Conservation (phyloP, 2,888 invertebrate species). For the Hirtodrosophila confusa region DNA sequence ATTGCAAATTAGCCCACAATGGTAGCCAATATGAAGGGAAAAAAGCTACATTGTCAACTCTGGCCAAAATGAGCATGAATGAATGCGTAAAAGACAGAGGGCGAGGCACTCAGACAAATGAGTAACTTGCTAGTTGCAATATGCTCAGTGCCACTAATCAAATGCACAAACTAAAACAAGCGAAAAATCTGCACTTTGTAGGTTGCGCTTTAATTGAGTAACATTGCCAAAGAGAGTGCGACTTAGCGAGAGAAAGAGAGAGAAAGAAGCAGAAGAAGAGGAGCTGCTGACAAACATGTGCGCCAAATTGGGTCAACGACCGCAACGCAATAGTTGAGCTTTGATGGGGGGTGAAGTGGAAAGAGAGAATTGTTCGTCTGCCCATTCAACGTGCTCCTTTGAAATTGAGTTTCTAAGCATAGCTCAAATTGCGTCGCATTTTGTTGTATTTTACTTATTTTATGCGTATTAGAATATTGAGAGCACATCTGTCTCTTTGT, state of each 20-base stretch:
- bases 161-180: slow-evolving; percentile 26
- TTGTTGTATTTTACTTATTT: slow-evolving; percentile 22
- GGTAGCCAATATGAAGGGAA: too few species aligned
- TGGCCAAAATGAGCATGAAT: slow-evolving; percentile 35
- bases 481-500: slow-evolving; percentile 19
- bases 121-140: slow-evolving; percentile 29
- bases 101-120: slow-evolving; percentile 34
- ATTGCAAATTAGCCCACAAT: too few species aligned
- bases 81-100: slow-evolving; percentile 56
- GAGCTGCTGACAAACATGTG: slow-evolving; percentile 44
- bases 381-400: slow-evolving; percentile 18
- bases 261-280: slow-evolving; percentile 15
- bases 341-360: slow-evolving; percentile 8
- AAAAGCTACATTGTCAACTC: too few species aligned
- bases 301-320: slow-evolving; percentile 81
- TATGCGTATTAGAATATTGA: slow-evolving; percentile 52
- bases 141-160: slow-evolving; percentile 16
- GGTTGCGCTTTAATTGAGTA: slow-evolving; percentile 20
- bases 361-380: slow-evolving; percentile 8
- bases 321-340: slow-evolving; percentile 67
- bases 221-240: slow-evolving; percentile 10
- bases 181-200: slow-evolving; percentile 15
- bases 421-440: slow-evolving; percentile 59
- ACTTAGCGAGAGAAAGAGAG: slow-evolving; percentile 13
- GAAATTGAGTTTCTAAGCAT: slow-evolving; percentile 26